These are phyloP conservation scores for Patella depressa DNA, from an alignment of 2,888 invertebrate genomes.

Conservation along the genomic window DNA sequence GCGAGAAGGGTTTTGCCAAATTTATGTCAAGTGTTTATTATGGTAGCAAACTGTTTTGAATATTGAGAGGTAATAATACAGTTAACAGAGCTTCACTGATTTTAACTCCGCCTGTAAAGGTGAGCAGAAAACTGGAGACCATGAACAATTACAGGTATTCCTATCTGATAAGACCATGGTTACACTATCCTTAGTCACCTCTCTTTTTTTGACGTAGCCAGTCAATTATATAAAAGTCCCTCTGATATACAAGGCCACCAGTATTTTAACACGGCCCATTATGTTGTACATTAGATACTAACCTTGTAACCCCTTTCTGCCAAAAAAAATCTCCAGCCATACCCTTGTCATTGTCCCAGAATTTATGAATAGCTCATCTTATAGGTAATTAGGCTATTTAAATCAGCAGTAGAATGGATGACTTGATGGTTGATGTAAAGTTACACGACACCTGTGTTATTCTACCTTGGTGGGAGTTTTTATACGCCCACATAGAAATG, in stretches of 20 bases:
- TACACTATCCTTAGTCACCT: too few species aligned
- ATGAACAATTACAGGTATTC: too few species aligned
- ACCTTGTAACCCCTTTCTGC: not conserved
- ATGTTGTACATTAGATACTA: not conserved
- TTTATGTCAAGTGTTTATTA: conserved; percentile 10
- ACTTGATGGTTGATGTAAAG: conserved; percentile 1
- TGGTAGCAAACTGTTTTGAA: not conserved
- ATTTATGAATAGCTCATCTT: conserved; percentile 4
- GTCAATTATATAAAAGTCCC: too few species aligned
- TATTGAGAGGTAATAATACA: not conserved
- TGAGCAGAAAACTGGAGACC: too few species aligned
- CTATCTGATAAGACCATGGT: too few species aligned
- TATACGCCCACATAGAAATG: too few species aligned
- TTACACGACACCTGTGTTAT: conserved; percentile 4
- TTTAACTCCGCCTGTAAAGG: too few species aligned
- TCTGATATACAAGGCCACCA: too few species aligned
- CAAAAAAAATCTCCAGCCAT: not conserved
- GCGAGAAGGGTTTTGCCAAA: conserved; percentile 8
- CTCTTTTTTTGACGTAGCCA: too few species aligned
- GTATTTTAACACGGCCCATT: too few species aligned
- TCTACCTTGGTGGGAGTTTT: not conserved
- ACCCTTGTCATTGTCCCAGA: not conserved
- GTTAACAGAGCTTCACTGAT: too few species aligned
- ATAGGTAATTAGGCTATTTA: not conserved
- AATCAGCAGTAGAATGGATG: not conserved